phyloP scores from a whole-genome alignment of 1,140 invertebrate species.

The Ceratitis capitata region DNA sequence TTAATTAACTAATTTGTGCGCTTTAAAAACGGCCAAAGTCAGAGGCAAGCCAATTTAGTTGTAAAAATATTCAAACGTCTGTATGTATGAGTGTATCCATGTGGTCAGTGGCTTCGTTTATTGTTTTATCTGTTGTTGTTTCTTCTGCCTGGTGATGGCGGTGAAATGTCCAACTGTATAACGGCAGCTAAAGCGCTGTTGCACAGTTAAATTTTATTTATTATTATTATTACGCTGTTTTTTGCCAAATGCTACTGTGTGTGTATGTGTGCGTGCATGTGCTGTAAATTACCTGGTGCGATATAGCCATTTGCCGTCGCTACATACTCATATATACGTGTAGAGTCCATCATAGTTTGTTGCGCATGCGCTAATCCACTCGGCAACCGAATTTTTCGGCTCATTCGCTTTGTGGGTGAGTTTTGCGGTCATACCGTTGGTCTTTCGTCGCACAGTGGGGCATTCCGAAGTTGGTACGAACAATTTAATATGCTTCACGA shows the following conservation, averaged over 20 bases:
- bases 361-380: not conserved
- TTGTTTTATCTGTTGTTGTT: no score
- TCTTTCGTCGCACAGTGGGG: not conserved
- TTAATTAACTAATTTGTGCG: constrained; percentile 35
- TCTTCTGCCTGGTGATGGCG: not conserved
- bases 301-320: not conserved
- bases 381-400: not conserved
- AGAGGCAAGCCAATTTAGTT: not conserved
- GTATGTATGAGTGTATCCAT: not conserved
- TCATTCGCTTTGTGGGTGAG: not conserved
- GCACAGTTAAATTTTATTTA: not conserved
- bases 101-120: not conserved
- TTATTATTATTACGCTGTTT: not conserved
- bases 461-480: no score
- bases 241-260: not conserved
- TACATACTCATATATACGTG: not conserved
- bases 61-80: not conserved
- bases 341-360: not conserved
- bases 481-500: no score
- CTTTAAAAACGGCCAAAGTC: constrained; percentile 15
- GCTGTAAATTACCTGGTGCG: not conserved
- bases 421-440: not conserved
- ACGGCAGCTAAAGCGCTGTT: not conserved
- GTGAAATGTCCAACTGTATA: not conserved
- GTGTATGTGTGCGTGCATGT: not conserved